Base-by-base conservation (phyloP, 2,888 invertebrate genomes). In the Hyposoter didymator region DNA sequence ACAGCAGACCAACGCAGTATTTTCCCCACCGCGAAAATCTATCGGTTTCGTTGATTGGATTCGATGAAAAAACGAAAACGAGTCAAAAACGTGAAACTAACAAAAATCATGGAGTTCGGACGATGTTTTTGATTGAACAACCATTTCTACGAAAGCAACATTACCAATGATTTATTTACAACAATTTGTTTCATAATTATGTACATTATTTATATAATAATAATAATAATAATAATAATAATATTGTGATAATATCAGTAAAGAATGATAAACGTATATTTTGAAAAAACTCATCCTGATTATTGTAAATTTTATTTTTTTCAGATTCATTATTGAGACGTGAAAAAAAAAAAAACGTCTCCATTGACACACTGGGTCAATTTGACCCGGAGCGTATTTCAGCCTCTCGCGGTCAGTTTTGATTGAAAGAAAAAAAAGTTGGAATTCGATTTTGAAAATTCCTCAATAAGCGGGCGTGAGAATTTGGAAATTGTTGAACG, bases 141-240 rank as follows among this genome's bases (percentile, higher is more conserved):
- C 70, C 17, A 72, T 62, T 43, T 75, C 78, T 92, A 90, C 91
- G 89, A 92, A 93, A 93, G 92, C 92, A 93, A 90, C 91, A 91
- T 92, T 92, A 91, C 92, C 91, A 89, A 92, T 91, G 88, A 88
- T 91, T 92, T 92, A 92, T 92, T 92, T 89, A 90, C 88, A 91
- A 89, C 90, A 90, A 89, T 83, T 83, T 52, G 81, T 35, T 73
- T 84, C 87, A 90, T 90, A 91, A 91, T 91, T 93, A 92, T 93
- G 89, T 93, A 92, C 89, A 89, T 89, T 91, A 87, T 90, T 88
- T 86, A 91, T 89, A 88, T 90, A 90, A 72, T 70, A 84, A 78
- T 75, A 91, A 90, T 32, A 45, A 69, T 45, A 22, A 69, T 47
- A 70, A 78, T 47, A 67, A 45, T 39, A 78, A 19, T 52, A 69